A percentile compares a stretch with the other conserved stretches of the same genome.
Evolutionary conservation across 35 echinoderm and acorn worm species (phyloP).

Genomic region (Apostichopus californicus): DNA sequence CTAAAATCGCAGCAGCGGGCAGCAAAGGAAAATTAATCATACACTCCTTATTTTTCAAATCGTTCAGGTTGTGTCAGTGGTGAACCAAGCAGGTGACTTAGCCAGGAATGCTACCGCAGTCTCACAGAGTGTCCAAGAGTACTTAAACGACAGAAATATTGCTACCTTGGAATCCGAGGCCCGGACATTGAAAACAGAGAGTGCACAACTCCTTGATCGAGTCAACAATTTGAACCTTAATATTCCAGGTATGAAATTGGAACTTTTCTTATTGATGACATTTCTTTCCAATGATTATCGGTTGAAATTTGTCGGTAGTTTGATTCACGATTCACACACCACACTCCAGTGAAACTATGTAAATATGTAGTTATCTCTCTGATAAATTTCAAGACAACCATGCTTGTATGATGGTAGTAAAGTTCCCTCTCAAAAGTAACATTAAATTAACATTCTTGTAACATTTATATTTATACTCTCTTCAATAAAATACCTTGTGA

Average conservation of each 20-base stretch:
- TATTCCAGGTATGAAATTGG: slow-evolving; percentile 47
- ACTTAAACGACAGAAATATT: slow-evolving; percentile 12
- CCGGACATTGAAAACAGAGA: slow-evolving; percentile 15
- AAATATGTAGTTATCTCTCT: no score
- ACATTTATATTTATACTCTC: no score
- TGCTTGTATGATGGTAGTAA: no score
- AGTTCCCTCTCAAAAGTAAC: no score
- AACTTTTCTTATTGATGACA: not conserved
- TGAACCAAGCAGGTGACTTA: slow-evolving; percentile 56
- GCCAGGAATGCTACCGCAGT: slow-evolving; percentile 40
- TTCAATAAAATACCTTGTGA: no score
- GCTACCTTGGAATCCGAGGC: slow-evolving; percentile 52
- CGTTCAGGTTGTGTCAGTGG: slow-evolving; percentile 35
- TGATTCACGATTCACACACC: no score
- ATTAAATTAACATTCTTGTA: no score
- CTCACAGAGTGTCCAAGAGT: slow-evolving; percentile 15
- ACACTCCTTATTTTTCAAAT: not conserved
- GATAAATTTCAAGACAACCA: no score
- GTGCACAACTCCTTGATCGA: slow-evolving; percentile 9
- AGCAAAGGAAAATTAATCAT: not conserved
- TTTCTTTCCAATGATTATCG: no score
- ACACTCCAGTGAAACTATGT: no score
- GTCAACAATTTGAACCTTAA: slow-evolving; percentile 51
- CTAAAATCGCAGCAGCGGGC: no score
- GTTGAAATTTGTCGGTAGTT: no score